These are phyloP conservation scores for Dascyllus trimaculatus DNA, from an alignment of 2,113 vertebrate species.

Conservation along the genomic window DNA sequence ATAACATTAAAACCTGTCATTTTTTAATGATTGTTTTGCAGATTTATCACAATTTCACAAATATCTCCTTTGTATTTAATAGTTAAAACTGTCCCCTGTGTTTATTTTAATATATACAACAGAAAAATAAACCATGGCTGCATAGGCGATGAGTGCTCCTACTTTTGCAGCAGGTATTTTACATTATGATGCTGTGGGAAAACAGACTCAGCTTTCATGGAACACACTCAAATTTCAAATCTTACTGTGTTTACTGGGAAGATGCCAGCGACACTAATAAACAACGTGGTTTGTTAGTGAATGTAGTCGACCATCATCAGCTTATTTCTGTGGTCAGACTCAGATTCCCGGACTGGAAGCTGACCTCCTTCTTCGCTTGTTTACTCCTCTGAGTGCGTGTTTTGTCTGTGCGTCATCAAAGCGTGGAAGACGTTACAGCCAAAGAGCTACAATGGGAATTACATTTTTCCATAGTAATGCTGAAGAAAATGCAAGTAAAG, in stretches of 20 bases:
- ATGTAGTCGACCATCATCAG: neutral
- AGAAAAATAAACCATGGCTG: too few relatives aligned
- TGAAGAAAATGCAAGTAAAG: constrained; percentile 70
- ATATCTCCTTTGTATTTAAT: too few relatives aligned
- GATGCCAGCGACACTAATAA: constrained; percentile 30
- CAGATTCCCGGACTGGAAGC: constrained; percentile 13
- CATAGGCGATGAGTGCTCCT: too few relatives aligned
- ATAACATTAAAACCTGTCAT: too few relatives aligned
- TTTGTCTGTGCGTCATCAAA: constrained; percentile 51
- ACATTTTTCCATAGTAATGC: constrained; percentile 63
- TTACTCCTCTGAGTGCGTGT: constrained; percentile 27
- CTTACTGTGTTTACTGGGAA: neutral
- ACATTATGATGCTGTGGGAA: too few relatives aligned
- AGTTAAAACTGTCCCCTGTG: too few relatives aligned
- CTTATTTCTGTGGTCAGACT: constrained; percentile 13
- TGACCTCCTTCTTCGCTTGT: neutral
- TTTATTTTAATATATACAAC: too few relatives aligned
- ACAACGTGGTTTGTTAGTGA: constrained; percentile 38
- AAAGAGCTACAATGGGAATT: constrained; percentile 40
- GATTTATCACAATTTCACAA: too few relatives aligned
- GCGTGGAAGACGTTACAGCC: constrained; percentile 39
- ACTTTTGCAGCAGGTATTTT: too few relatives aligned
- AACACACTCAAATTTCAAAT: too few relatives aligned
- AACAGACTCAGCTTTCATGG: too few relatives aligned
- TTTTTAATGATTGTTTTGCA: too few relatives aligned